A percentile compares a stretch with the other conserved stretches of the same genome.
phyloP scores from a whole-genome alignment of 2,113 vertebrate genomes.

The Aspidoscelis tigris region DNA sequence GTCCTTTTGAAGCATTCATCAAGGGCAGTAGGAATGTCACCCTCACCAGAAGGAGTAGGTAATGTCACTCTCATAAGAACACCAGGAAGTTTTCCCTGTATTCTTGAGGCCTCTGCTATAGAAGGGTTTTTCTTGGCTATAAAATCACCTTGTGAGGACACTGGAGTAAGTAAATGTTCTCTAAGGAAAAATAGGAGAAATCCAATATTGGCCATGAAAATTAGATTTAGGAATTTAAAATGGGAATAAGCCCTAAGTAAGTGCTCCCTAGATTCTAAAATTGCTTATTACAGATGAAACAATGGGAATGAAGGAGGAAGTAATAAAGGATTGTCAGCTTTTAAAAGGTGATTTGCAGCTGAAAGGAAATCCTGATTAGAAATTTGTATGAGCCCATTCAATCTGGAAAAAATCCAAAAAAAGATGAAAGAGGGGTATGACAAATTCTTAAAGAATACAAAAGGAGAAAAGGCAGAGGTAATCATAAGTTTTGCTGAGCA shows the following conservation, averaged over 20 bases:
- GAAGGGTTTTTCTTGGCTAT: conserved; percentile 21
- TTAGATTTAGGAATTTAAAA: conserved; percentile 63
- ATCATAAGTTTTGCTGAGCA: conserved; percentile 41
- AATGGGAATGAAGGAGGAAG: conserved; percentile 59
- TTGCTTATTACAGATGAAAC: conserved; percentile 64
- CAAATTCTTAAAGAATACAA: conserved; percentile 46
- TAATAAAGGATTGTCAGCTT: conserved; percentile 55
- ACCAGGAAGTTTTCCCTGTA: not conserved
- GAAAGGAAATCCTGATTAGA: conserved; percentile 68
- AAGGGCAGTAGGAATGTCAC: not conserved
- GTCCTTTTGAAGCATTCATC: not conserved
- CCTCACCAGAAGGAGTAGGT: too few species aligned
- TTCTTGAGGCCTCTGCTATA: not conserved
- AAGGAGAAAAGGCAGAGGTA: conserved; percentile 37
- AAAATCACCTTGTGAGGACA: conserved; percentile 41
- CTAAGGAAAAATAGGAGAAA: conserved; percentile 58
- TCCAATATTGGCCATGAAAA: conserved; percentile 58
- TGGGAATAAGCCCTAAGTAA: conserved; percentile 61
- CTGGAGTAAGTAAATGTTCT: conserved; percentile 65
- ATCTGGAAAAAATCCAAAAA: conserved; percentile 65
- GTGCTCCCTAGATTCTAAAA: conserved; percentile 59
- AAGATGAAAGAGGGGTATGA: conserved; percentile 53
- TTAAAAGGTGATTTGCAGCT: conserved; percentile 66
- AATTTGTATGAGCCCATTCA: conserved; percentile 65
- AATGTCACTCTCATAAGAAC: not conserved